Conservation (phyloP, 2,113 vertebrate genomes). For the Sylvia atricapilla region DNA sequence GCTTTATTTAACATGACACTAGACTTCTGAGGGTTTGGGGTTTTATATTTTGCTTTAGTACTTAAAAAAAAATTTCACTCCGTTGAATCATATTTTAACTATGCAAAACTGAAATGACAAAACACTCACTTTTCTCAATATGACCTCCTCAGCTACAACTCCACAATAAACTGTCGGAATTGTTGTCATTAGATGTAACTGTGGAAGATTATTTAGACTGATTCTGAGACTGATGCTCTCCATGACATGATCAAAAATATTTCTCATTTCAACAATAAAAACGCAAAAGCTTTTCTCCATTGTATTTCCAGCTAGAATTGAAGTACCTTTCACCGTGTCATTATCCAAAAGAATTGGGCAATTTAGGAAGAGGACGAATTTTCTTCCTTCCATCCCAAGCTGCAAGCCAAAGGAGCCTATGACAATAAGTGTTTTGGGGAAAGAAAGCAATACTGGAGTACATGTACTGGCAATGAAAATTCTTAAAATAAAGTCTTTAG, state of each 20-base stretch:
- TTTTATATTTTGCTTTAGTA: background rate
- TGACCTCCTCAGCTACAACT: background rate
- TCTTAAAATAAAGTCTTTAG: background rate
- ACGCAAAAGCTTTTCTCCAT: background rate
- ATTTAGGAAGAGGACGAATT: background rate
- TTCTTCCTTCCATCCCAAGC: background rate
- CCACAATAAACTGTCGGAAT: background rate
- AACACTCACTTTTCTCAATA: background rate
- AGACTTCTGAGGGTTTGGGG: background rate
- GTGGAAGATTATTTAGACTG: too few relatives aligned
- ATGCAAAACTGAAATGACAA: background rate
- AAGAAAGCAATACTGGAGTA: background rate
- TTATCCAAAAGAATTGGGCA: background rate
- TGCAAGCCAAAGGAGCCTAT: background rate
- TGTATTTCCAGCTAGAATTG: background rate
- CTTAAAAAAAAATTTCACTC: background rate
- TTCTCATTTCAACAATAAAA: background rate
- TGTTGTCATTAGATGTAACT: background rate
- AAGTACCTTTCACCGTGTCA: background rate
- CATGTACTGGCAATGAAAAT: background rate
- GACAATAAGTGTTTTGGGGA: background rate
- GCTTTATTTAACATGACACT: background rate
- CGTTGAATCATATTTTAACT: background rate
- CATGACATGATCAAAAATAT: background rate
- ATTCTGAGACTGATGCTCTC: background rate